These are phyloP conservation scores for Prionchulus punctatus DNA, from an alignment of 2,888 invertebrate species.

Conservation along the genomic window DNA sequence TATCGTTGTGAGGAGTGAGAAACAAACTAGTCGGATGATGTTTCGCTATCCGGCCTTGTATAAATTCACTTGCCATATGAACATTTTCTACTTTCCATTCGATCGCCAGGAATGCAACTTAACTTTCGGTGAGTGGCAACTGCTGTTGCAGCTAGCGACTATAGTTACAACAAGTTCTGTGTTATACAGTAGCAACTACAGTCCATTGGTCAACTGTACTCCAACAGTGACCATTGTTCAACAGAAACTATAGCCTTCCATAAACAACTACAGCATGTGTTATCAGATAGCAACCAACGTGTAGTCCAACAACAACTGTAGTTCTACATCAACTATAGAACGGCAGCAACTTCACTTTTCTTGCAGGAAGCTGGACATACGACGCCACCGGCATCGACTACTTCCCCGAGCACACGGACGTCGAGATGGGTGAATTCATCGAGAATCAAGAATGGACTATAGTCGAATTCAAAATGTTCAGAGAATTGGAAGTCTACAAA, in stretches of 20 bases:
- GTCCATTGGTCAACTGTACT: too few relatives aligned
- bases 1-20: not conserved
- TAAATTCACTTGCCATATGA: conserved; percentile 12
- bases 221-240: too few relatives aligned
- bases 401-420: not conserved
- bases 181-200: too few relatives aligned
- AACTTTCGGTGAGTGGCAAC: not conserved
- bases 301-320: too few relatives aligned
- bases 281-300: too few relatives aligned
- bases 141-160: too few relatives aligned
- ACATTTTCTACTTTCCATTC: conserved; percentile 13
- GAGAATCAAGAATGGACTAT: conserved; percentile 29
- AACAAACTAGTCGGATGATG: not conserved
- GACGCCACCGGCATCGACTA: conserved; percentile 9
- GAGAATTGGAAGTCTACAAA: conserved; percentile 17
- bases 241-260: too few relatives aligned
- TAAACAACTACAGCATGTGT: too few relatives aligned
- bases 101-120: conserved; percentile 12
- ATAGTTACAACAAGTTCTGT: too few relatives aligned
- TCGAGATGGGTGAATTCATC: conserved; percentile 17
- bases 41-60: conserved; percentile 13
- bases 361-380: conserved; percentile 11
- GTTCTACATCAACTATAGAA: too few relatives aligned
- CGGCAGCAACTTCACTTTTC: too few relatives aligned
- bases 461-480: conserved; percentile 3